Evolutionary conservation across 1,140 invertebrate genomes (phyloP).

Genomic region (Heliconius himera): DNA sequence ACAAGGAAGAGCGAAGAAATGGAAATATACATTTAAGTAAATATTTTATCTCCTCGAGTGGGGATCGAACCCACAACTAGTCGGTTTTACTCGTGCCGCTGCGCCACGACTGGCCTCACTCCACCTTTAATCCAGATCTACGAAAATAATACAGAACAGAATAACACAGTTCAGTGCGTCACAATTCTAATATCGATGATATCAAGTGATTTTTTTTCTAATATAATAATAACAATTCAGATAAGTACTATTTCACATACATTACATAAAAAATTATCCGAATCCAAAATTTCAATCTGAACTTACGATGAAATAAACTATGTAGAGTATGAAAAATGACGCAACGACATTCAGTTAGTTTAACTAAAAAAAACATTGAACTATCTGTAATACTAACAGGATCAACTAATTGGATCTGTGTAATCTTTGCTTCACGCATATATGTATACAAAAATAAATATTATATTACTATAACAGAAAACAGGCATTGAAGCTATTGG

Average conservation of each 20-base stretch:
- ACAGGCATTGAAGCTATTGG: too few species aligned
- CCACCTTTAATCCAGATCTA: too few species aligned
- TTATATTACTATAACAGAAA: background rate
- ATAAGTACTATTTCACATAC: background rate
- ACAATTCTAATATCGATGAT: too few species aligned
- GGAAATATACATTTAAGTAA: too few species aligned
- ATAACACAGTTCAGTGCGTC: too few species aligned
- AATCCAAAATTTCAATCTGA: background rate
- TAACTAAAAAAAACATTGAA: constrained; percentile 4
- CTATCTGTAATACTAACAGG: background rate
- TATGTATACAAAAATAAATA: background rate
- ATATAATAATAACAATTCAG: background rate
- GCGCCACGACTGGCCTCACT: too few species aligned
- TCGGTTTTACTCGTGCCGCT: too few species aligned
- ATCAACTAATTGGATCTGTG: constrained; percentile 7
- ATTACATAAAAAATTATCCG: background rate
- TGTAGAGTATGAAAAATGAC: background rate
- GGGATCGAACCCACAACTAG: too few species aligned
- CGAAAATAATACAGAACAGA: too few species aligned
- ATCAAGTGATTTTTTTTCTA: too few species aligned
- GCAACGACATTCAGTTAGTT: background rate
- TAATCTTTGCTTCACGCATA: background rate
- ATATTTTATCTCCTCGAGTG: too few species aligned
- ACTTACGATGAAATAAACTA: background rate
- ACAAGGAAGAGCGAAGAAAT: too few species aligned